Evolutionary conservation across 1,140 invertebrate species (phyloP).

Genomic region (Monomorium pharaonis): DNA sequence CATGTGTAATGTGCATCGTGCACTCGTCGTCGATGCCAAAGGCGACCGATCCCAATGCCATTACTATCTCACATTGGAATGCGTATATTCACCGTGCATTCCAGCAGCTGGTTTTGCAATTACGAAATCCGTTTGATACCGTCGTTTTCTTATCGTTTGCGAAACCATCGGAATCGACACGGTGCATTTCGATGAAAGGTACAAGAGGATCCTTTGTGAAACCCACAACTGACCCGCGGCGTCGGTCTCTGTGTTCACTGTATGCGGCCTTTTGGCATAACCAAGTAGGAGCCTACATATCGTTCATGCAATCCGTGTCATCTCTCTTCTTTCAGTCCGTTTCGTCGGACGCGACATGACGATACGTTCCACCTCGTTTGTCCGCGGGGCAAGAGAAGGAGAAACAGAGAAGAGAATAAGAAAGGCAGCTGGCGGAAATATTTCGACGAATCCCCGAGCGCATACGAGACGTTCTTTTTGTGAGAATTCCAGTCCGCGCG

Average conservation of each 20-base stretch:
- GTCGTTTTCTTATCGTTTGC: conserved; percentile 34
- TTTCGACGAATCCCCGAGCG: conserved; percentile 71
- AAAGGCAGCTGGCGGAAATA: conserved; percentile 68
- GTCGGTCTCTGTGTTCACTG: conserved; percentile 4
- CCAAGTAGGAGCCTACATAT: conserved; percentile 21
- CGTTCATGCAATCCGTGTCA: conserved; percentile 7
- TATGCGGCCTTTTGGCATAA: conserved; percentile 8
- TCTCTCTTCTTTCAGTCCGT: conserved; percentile 47
- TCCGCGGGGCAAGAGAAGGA: conserved; percentile 4
- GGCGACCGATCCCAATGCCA: background rate
- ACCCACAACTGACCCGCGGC: conserved; percentile 60
- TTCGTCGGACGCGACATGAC: conserved; percentile 3
- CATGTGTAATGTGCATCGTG: background rate
- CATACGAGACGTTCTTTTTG: conserved; percentile 68
- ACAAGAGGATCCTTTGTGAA: conserved; percentile 60
- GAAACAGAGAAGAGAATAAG: background rate
- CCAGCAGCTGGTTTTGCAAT: conserved; percentile 22
- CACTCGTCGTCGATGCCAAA: background rate
- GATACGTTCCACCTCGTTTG: conserved; percentile 45
- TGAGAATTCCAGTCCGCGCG: conserved; percentile 58
- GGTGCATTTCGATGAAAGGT: background rate
- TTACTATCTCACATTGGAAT: background rate
- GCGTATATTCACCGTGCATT: conserved; percentile 41
- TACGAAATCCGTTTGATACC: conserved; percentile 67
- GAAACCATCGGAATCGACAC: conserved; percentile 29